A percentile compares a stretch with the other conserved stretches of the same genome.
These are phyloP conservation scores for Campodea augens DNA, from an alignment of 1,140 invertebrate species.

Conservation along the genomic window DNA sequence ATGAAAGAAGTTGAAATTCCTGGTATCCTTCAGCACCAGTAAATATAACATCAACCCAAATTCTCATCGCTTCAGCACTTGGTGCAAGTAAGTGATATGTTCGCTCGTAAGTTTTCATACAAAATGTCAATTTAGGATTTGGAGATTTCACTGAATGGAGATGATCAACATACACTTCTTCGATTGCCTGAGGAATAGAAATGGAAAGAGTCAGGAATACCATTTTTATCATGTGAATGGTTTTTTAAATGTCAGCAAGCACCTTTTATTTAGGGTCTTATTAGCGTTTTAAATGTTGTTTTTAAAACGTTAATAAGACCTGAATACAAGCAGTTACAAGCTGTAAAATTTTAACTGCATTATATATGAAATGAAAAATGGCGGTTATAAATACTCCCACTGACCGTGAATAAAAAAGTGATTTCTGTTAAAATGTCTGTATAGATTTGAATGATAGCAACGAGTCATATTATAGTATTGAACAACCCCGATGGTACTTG, in stretches of 20 bases:
- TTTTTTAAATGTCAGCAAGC: too few relatives aligned
- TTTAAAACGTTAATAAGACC: too few relatives aligned
- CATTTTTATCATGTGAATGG: background rate
- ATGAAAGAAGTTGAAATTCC: slow-evolving; percentile 36
- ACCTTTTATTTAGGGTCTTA: too few relatives aligned
- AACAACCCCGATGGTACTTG: too few relatives aligned
- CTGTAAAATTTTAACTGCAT: too few relatives aligned
- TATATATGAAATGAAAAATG: background rate
- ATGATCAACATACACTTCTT: slow-evolving; percentile 93
- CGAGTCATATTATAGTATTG: too few relatives aligned
- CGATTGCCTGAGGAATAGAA: slow-evolving; percentile 53
- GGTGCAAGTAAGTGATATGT: slow-evolving; percentile 83
- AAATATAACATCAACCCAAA: slow-evolving; percentile 94
- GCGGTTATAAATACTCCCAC: too few relatives aligned
- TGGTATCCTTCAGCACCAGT: slow-evolving; percentile 73
- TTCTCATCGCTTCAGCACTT: slow-evolving; percentile 78
- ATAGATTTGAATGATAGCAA: too few relatives aligned
- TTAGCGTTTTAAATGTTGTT: too few relatives aligned
- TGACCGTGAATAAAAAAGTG: too few relatives aligned
- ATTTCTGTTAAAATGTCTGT: too few relatives aligned
- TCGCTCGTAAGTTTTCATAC: slow-evolving; percentile 83
- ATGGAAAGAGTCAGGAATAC: slow-evolving; percentile 5
- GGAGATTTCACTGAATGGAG: slow-evolving; percentile 79
- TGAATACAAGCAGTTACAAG: too few relatives aligned
- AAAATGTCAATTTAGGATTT: slow-evolving; percentile 76